A percentile compares a stretch with the other conserved stretches of the same genome.
These are phyloP conservation scores for Celastrina argiolus DNA, from an alignment of 2,888 invertebrate genomes.

Conservation along the genomic window DNA sequence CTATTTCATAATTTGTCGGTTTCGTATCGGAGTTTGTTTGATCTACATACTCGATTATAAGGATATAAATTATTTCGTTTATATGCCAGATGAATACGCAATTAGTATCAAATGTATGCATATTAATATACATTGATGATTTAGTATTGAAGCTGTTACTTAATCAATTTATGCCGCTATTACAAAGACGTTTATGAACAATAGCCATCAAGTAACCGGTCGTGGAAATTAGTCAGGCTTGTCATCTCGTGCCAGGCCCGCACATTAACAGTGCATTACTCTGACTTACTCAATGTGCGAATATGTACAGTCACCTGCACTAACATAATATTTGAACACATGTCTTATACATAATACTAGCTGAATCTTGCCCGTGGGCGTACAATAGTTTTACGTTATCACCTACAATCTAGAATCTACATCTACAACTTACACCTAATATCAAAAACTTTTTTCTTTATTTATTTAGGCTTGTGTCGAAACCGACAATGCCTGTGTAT, in stretches of 20 bases:
- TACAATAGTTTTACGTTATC: not conserved
- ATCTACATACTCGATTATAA: not conserved
- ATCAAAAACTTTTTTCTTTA: too few relatives aligned
- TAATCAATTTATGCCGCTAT: conserved; percentile 18
- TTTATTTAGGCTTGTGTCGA: too few relatives aligned
- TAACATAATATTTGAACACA: not conserved
- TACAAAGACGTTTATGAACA: conserved; percentile 18
- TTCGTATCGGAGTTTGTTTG: not conserved
- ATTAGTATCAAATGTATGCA: not conserved
- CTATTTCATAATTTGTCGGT: not conserved
- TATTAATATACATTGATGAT: not conserved
- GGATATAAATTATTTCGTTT: not conserved
- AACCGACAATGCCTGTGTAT: too few relatives aligned
- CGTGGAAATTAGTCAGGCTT: conserved; percentile 26
- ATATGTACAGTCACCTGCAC: conserved; percentile 1
- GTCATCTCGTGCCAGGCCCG: conserved; percentile 24
- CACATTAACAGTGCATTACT: conserved; percentile 31
- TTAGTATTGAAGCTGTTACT: not conserved
- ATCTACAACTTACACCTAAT: too few relatives aligned
- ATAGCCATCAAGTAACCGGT: conserved; percentile 22
- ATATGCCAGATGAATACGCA: not conserved
- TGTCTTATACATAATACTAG: not conserved
- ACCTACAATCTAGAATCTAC: too few relatives aligned
- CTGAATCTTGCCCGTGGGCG: not conserved
- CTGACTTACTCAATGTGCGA: conserved; percentile 26